phyloP scores from a whole-genome alignment of 2,113 vertebrate species.

The Spea bombifrons region DNA sequence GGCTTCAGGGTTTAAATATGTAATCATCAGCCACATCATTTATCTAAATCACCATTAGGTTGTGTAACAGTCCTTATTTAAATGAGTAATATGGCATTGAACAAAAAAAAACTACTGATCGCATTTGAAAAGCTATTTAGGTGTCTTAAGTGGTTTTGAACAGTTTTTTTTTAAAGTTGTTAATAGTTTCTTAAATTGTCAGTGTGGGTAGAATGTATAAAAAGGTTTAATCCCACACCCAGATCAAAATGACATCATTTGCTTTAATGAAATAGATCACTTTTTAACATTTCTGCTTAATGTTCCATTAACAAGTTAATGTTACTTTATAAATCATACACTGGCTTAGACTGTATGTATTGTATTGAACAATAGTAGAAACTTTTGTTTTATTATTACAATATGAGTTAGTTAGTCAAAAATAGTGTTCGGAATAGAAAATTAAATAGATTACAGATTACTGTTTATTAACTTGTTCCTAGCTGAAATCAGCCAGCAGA shows the following conservation, averaged over 20 bases:
- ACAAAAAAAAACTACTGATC: conserved; percentile 8
- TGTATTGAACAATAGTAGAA: too few species aligned
- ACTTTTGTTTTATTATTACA: too few species aligned
- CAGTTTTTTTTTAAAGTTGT: not conserved
- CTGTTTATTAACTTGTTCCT: too few species aligned
- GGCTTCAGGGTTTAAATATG: not conserved
- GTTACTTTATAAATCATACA: too few species aligned
- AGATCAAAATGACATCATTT: conserved; percentile 16
- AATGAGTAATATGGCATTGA: conserved; percentile 19
- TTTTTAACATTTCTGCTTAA: not conserved
- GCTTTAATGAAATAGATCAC: conserved; percentile 1
- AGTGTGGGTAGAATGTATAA: not conserved
- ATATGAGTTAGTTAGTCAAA: too few species aligned
- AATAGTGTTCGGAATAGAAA: too few species aligned
- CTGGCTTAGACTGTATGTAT: too few species aligned
- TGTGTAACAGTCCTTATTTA: conserved; percentile 11
- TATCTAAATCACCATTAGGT: conserved; percentile 7
- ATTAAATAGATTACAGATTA: too few species aligned
- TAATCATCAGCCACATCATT: not conserved
- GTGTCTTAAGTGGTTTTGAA: conserved; percentile 16
- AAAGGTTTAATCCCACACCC: not conserved
- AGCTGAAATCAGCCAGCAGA: too few species aligned
- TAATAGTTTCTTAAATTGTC: not conserved
- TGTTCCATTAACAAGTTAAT: too few species aligned
- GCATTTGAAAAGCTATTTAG: conserved; percentile 15